These are phyloP conservation scores for Acropternis orthonyx DNA, from an alignment of 2,797 vertebrate species.

Conservation along the genomic window DNA sequence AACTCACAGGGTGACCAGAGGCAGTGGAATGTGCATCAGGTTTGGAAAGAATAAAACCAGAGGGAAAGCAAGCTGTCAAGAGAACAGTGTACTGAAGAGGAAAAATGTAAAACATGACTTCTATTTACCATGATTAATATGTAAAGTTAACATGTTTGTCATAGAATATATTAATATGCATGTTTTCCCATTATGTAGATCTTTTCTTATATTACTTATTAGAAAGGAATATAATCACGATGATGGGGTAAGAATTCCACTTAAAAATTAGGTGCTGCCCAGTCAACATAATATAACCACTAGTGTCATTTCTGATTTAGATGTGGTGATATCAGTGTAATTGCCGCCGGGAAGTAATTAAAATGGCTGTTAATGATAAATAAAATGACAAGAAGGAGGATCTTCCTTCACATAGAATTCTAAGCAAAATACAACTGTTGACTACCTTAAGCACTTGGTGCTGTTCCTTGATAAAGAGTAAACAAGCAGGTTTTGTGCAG, in stretches of 20 bases:
- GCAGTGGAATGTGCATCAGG: background rate
- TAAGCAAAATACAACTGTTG: slow-evolving; percentile 13
- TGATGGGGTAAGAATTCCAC: slow-evolving; percentile 75
- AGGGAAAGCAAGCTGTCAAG: slow-evolving; percentile 25
- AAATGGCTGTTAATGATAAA: slow-evolving; percentile 75
- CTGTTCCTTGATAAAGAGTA: background rate
- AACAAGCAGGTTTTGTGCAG: background rate
- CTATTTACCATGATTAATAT: slow-evolving; percentile 58
- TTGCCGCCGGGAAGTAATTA: slow-evolving; percentile 74
- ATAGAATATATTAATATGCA: slow-evolving; percentile 60
- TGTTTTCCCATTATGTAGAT: slow-evolving; percentile 46
- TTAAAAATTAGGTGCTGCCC: slow-evolving; percentile 79
- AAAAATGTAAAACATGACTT: slow-evolving; percentile 57
- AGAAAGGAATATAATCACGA: slow-evolving; percentile 65
- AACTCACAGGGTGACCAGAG: slow-evolving; percentile 11
- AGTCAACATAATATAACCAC: slow-evolving; percentile 67
- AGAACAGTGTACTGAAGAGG: slow-evolving; percentile 29
- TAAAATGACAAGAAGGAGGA: slow-evolving; percentile 72
- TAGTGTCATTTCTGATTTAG: slow-evolving; percentile 75
- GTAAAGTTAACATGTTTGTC: slow-evolving; percentile 56
- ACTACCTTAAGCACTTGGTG: background rate
- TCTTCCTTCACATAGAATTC: slow-evolving; percentile 59
- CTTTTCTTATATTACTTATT: slow-evolving; percentile 71
- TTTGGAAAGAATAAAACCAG: background rate
- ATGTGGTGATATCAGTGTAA: slow-evolving; percentile 70